These are phyloP conservation scores for Sylvilagus floridanus DNA, from an alignment of 2,797 vertebrate genomes.

Conservation along the genomic window DNA sequence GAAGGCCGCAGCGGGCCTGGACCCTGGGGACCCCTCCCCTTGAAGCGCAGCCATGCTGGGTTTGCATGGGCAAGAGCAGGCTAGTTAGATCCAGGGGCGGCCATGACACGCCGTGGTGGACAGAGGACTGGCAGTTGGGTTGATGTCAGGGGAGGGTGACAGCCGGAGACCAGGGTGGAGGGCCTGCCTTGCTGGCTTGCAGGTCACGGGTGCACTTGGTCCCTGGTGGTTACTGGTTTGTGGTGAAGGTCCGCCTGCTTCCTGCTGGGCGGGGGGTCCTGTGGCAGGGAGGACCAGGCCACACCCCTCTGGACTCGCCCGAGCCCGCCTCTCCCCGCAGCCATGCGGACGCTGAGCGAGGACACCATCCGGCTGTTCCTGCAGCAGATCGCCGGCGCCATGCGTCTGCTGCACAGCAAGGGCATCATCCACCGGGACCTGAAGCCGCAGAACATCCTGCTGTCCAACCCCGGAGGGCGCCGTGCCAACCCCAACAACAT, in stretches of 20 bases:
- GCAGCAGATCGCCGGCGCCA: slow-evolving; percentile 96
- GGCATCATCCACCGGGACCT: slow-evolving; percentile 97
- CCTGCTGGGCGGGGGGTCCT: background rate
- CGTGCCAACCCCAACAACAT: slow-evolving; percentile 93
- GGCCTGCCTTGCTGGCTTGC: too few relatives aligned
- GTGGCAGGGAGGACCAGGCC: too few relatives aligned
- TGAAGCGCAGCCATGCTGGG: background rate
- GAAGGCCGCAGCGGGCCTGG: background rate
- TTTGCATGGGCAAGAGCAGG: background rate
- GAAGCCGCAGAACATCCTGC: slow-evolving; percentile 98
- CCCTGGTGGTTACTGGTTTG: background rate
- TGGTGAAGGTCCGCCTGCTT: background rate
- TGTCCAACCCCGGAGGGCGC: slow-evolving; percentile 92
- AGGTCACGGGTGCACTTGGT: too few relatives aligned
- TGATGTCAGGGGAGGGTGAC: background rate
- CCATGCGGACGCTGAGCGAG: slow-evolving; percentile 96
- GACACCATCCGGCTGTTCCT: slow-evolving; percentile 97
- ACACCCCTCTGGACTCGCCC: background rate
- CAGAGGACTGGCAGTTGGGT: background rate
- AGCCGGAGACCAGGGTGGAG: too few relatives aligned
- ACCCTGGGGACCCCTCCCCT: background rate
- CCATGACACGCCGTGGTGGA: background rate
- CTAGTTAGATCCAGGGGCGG: background rate
- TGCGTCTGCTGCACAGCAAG: slow-evolving; percentile 95
- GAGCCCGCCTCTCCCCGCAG: slow-evolving; percentile 82